Evolutionary conservation across 2,888 invertebrate species (phyloP), one percentile per base, ranked within the genome.

Genomic region (Siphlonurus alternatus): DNA sequence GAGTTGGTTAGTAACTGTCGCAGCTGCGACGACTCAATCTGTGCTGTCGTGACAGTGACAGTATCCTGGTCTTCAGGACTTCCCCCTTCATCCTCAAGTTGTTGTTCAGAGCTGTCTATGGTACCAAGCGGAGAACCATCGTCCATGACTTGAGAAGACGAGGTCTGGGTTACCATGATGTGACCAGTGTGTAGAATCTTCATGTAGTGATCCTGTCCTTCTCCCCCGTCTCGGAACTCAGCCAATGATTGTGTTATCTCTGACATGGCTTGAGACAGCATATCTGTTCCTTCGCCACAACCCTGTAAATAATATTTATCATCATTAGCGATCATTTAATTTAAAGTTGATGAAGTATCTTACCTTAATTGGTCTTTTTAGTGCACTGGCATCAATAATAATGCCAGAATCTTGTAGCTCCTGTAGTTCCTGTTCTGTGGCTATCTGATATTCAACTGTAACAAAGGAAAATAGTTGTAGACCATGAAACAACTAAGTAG

Each of bases 401-500:
- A 67, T 66, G 59, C 67, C 66, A 61, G 65, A 63, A 25, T 67
- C 66, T 23, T 65, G 66, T 25, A 64, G 65, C 18, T 67, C 66
- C 18, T 56, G 51, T 1, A 66, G 25, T 22, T 65, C 66, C 25
- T 66, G 65, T 19, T 66, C 66, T 22, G 65, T 62, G 7, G 64
- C 63, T 10, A 66, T 61, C 53, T 67, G 65, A 65, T 66, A 67
- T 20, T 66, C 67, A 61, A 62, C 66, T 67, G 62, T 2, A 64
- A 64, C 51, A 60, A 54, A 38, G 15, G 23, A 25, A 59, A 63
- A n/a, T 3, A 38, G n/a, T 20, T 59, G 7, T 2, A 25, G 25
- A n/a, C n/a, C n/a, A n/a, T n/a, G n/a, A n/a, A n/a, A n/a, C n/a
- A n/a, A n/a, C n/a, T n/a, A n/a, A n/a, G n/a, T 18, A n/a, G 5